phyloP scores from a whole-genome alignment of 2,888 invertebrate species.

The Luperina testacea region DNA sequence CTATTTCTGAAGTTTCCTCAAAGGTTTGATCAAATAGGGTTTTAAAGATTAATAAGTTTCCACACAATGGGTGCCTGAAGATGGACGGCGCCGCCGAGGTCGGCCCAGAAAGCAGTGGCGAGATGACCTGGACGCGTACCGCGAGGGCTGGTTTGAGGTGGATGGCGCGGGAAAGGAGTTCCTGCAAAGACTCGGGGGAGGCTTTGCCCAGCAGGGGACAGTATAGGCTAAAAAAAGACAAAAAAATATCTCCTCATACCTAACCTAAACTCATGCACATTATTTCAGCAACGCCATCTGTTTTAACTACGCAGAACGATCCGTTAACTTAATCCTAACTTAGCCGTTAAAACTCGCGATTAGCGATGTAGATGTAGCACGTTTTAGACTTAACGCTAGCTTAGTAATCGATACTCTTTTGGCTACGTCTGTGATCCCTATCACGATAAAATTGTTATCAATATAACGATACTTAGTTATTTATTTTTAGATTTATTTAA shows the following conservation, averaged over 20 bases:
- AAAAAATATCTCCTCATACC: neutral
- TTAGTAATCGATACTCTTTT: slow-evolving; percentile 80
- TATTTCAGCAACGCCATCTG: slow-evolving; percentile 25
- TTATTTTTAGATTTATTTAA: slow-evolving; percentile 54
- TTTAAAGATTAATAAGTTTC: neutral
- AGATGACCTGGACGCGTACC: too few species aligned
- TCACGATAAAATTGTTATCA: slow-evolving; percentile 77
- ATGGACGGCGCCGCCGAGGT: too few species aligned
- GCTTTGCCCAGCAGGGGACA: too few species aligned
- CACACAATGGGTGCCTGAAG: too few species aligned
- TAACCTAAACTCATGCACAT: neutral
- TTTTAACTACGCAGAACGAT: neutral
- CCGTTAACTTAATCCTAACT: slow-evolving; percentile 13
- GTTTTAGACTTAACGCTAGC: slow-evolving; percentile 52
- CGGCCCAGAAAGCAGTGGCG: too few species aligned
- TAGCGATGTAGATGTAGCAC: slow-evolving; percentile 20
- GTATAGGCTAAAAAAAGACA: too few species aligned
- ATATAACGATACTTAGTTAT: slow-evolving; percentile 52
- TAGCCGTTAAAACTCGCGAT: neutral
- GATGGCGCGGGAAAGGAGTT: too few species aligned
- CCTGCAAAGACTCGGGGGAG: too few species aligned
- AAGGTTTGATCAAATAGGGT: neutral
- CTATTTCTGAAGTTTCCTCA: neutral
- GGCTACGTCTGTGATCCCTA: slow-evolving; percentile 87
- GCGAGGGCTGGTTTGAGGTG: too few species aligned